Conservation (phyloP, 2,888 invertebrate species). For the Melanotus villosus region DNA sequence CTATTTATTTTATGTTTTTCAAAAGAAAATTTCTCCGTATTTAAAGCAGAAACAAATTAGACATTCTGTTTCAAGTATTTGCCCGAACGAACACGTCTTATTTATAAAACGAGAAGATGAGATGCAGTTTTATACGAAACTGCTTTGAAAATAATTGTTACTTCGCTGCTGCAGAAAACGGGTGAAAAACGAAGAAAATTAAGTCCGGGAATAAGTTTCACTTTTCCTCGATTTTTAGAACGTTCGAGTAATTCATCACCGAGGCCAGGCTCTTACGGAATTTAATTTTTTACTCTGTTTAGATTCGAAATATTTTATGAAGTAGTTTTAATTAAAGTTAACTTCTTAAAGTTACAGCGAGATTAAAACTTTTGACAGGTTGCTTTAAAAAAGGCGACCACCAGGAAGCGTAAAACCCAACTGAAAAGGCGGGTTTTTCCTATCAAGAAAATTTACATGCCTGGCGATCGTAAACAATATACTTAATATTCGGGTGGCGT, state of each 20-base stretch:
- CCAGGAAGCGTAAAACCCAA: background rate
- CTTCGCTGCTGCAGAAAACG: background rate
- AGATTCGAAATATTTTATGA: conserved; percentile 11
- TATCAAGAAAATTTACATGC: background rate
- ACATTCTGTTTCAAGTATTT: conserved; percentile 3
- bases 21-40: background rate
- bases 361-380: conserved; percentile 26
- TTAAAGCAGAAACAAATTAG: conserved; percentile 15
- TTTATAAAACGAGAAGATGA: background rate
- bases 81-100: conserved; percentile 10
- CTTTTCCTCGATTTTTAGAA: conserved; percentile 31
- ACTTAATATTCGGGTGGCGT: conserved; percentile 16
- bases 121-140: conserved; percentile 10
- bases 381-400: background rate
- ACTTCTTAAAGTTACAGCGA: conserved; percentile 21
- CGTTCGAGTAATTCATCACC: conserved; percentile 26
- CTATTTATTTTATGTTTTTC: conserved; percentile 2
- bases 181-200: conserved; percentile 17
- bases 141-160: conserved; percentile 13
- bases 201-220: conserved; percentile 7
- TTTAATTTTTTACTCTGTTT: conserved; percentile 9
- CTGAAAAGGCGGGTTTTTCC: conserved; percentile 3
- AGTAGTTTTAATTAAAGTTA: conserved; percentile 32
- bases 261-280: background rate
- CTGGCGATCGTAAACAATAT: background rate